Percentiles rank a stretch among this genome's conserved stretches.
Conservation (phyloP, 1,140 invertebrate species). For the Campoletis sonorensis region DNA sequence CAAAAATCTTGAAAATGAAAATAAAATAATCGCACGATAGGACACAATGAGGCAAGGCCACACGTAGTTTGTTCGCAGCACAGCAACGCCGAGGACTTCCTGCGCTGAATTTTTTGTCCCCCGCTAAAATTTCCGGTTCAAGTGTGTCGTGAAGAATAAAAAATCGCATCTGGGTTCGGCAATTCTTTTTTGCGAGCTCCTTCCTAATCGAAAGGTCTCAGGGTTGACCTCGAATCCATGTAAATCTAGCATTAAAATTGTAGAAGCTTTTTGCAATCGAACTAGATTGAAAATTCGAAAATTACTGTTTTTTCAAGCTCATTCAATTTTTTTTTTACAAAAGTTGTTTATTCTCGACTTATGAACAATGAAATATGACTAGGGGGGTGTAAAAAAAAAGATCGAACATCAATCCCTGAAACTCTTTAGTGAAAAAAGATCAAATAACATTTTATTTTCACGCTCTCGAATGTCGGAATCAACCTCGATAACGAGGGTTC, state of each 20-base stretch:
- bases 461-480: background rate
- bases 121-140: slow-evolving; percentile 32
- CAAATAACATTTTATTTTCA: background rate
- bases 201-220: background rate
- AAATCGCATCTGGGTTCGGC: slow-evolving; percentile 26
- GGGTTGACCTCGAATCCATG: background rate
- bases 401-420: too few species aligned
- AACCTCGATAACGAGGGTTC: background rate
- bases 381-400: background rate
- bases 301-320: too few species aligned
- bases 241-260: background rate
- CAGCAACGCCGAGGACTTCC: slow-evolving; percentile 36
- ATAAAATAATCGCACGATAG: slow-evolving; percentile 30
- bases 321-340: too few species aligned
- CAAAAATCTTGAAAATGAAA: slow-evolving; percentile 34
- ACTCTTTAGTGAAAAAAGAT: too few species aligned
- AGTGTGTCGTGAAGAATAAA: background rate
- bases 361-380: too few species aligned
- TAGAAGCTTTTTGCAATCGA: background rate
- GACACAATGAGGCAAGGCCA: slow-evolving; percentile 35
- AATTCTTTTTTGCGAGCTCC: background rate
- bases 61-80: slow-evolving; percentile 12
- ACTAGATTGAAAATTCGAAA: too few species aligned
- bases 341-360: too few species aligned
- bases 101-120: slow-evolving; percentile 36